Percentiles rank a stretch among this genome's conserved stretches.
phyloP scores from a whole-genome alignment of 2,113 vertebrate species.

The Rhinopomastus cyanomelas region DNA sequence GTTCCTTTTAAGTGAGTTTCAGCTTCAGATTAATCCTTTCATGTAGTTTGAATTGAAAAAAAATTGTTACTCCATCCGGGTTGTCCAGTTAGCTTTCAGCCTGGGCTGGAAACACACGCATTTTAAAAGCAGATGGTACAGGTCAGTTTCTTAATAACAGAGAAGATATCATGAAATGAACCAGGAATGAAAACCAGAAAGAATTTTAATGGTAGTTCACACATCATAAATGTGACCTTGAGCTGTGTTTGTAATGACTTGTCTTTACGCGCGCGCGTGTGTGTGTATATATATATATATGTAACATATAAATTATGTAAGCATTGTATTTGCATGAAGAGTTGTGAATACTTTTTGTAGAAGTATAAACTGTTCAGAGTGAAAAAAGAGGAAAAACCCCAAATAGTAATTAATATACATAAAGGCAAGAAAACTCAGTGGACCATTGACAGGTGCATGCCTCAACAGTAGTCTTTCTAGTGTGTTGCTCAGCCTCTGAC shows the following conservation, averaged over 20 bases:
- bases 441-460: accelerated
- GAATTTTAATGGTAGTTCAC: not conserved
- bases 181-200: not conserved
- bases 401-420: not conserved
- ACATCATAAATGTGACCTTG: not conserved
- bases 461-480: too few relatives aligned
- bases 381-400: not conserved
- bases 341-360: not conserved
- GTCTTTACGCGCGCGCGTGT: too few relatives aligned
- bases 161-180: not conserved
- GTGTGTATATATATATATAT: too few relatives aligned
- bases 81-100: not conserved
- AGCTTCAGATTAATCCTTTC: not conserved
- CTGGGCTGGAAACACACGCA: not conserved
- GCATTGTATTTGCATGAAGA: not conserved
- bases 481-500: not conserved
- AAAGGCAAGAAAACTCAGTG: not conserved
- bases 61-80: accelerated
- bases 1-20: not conserved
- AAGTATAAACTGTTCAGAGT: not conserved
- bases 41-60: not conserved
- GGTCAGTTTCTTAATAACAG: not conserved
- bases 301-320: not conserved
- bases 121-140: not conserved
- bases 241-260: not conserved